Conservation (phyloP, 2,113 vertebrate genomes). For the Propithecus coquereli region DNA sequence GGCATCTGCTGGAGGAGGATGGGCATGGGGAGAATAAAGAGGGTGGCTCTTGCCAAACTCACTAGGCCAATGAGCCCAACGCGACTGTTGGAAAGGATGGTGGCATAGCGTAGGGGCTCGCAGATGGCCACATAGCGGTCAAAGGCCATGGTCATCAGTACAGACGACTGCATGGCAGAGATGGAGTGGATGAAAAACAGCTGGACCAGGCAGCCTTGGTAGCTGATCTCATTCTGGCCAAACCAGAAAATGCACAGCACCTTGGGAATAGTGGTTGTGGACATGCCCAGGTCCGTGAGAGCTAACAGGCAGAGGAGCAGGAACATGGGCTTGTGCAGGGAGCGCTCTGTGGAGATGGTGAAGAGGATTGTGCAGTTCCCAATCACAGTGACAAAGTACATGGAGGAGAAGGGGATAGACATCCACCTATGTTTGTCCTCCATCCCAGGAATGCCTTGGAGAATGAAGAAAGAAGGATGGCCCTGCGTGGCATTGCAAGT, state of each 20-base stretch:
- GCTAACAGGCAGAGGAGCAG: slow-evolving; percentile 67
- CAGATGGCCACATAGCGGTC: slow-evolving; percentile 74
- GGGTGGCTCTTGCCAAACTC: slow-evolving; percentile 54
- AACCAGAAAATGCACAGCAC: slow-evolving; percentile 71
- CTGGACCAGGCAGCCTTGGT: slow-evolving; percentile 66
- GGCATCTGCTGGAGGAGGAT: slow-evolving; percentile 59
- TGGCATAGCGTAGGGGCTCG: slow-evolving; percentile 56
- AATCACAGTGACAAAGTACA: slow-evolving; percentile 67
- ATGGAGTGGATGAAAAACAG: slow-evolving; percentile 77
- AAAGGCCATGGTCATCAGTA: slow-evolving; percentile 66
- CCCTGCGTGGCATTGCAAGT: slow-evolving; percentile 3
- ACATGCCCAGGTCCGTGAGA: slow-evolving; percentile 61
- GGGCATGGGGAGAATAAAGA: slow-evolving; percentile 74
- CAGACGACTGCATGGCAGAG: slow-evolving; percentile 63
- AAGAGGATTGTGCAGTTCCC: slow-evolving; percentile 69
- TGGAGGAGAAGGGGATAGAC: slow-evolving; percentile 68
- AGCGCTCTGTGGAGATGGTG: slow-evolving; percentile 54
- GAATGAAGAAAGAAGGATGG: slow-evolving; percentile 54
- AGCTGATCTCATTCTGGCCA: slow-evolving; percentile 65
- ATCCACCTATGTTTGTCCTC: slow-evolving; percentile 74
- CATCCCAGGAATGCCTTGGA: slow-evolving; percentile 65
- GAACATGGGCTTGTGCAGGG: slow-evolving; percentile 70
- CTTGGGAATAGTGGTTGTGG: slow-evolving; percentile 71
- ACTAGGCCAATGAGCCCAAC: slow-evolving; percentile 46
- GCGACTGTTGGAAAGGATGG: slow-evolving; percentile 67